Base-by-base conservation (phyloP, 2,888 invertebrate genomes). In the Thyatira batis region DNA sequence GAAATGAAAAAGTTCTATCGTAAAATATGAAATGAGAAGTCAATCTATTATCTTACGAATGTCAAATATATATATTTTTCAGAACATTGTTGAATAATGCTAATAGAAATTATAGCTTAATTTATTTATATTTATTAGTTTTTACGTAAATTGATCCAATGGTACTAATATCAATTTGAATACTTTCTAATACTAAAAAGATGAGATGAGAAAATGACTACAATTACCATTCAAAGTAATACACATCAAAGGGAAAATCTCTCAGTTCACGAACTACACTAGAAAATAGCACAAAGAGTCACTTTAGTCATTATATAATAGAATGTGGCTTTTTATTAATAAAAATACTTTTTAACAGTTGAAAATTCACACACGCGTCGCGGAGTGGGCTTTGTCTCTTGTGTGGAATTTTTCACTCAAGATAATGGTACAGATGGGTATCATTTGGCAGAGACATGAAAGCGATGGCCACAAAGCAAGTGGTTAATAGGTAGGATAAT, bases 401-500 rank as follows among this genome's bases (percentile, higher is more conserved):
- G 33, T 39, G 33, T 48, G 46, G 25, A 27, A 78, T 73, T 76
- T 73, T 75, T 78, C 77, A 73, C 76, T 82, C 69, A 72, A 75
- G 77, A 73, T 78, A 81, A 83, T 86, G 85, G 75, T 65, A 66
- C 60, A 58, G 70, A 67, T 65, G 65, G 73, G 71, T 76, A 77
- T 78, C 78, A 75, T 77, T 79, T 76, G 70, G 58, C 67, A 71
- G 65, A 65, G 74, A 83, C 82, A 86, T 85, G 82, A 85, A 85
- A 84, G 84, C 70, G 65, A 67, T 60, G 70, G 64, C 70, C 71
- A 84, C 91, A 91, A 91, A 91, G 91, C 86, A 73, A 92, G 91
- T 85, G 88, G 76, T 67, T 90, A 92, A 92, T 92, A 88, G 87
- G 82, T 80, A 84, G 87, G 46, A 89, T 85, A 82, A 87, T 88